These are phyloP conservation scores for Cephonodes hylas DNA, from an alignment of 2,888 invertebrate species.

Conservation along the genomic window DNA sequence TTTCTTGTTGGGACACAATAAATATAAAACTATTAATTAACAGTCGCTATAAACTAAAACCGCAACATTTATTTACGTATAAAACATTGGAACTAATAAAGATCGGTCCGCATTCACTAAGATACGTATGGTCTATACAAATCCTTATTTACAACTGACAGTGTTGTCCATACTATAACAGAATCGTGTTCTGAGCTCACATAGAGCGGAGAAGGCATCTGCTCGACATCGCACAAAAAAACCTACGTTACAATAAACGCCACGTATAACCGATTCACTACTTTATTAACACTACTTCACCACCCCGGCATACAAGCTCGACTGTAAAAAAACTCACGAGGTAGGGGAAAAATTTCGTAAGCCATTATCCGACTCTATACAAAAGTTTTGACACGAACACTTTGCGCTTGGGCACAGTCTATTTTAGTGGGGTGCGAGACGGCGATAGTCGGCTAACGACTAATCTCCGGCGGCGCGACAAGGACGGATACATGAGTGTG, in stretches of 20 bases:
- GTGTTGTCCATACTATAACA: conserved; percentile 74
- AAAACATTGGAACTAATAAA: conserved; percentile 52
- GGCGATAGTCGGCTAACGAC: conserved; percentile 52
- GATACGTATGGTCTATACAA: conserved; percentile 80
- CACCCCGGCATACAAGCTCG: conserved; percentile 69
- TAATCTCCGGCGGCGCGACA: conserved; percentile 56
- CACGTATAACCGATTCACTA: conserved; percentile 62
- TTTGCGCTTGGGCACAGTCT: conserved; percentile 81
- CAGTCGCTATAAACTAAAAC: conserved; percentile 36
- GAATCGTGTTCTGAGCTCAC: conserved; percentile 62
- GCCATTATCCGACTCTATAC: conserved; percentile 75
- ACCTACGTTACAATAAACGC: conserved; percentile 57
- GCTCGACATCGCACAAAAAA: conserved; percentile 58
- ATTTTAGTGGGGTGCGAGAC: conserved; percentile 77
- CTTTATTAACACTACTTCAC: conserved; percentile 75
- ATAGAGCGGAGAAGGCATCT: conserved; percentile 71
- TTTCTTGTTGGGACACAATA: conserved; percentile 66
- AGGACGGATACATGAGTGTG: conserved; percentile 70
- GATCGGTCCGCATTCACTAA: conserved; percentile 58
- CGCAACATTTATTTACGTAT: conserved; percentile 43
- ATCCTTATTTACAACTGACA: conserved; percentile 82
- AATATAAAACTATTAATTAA: conserved; percentile 37
- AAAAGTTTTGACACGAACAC: conserved; percentile 80
- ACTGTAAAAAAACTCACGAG: conserved; percentile 78
- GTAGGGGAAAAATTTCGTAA: conserved; percentile 81